Conservation (phyloP, 2,888 invertebrate species). For the Agrenia bidenticulata region DNA sequence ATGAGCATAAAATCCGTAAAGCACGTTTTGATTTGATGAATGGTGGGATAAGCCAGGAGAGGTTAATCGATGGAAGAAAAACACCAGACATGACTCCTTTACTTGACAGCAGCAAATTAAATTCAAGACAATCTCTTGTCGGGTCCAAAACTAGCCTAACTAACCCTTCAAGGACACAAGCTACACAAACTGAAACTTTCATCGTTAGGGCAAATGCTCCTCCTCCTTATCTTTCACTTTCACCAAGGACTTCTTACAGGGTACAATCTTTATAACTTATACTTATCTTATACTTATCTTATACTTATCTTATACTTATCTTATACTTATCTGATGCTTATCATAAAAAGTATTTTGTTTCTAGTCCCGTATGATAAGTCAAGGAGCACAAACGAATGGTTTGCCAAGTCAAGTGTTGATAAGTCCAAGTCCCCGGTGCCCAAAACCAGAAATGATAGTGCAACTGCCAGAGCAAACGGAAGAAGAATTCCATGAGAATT, state of each 20-base stretch:
- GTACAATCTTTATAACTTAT: conserved; percentile 28
- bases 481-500: conserved; percentile 77
- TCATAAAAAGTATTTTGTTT: neutral
- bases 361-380: conserved; percentile 82
- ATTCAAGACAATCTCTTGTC: too few relatives aligned
- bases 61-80: conserved; percentile 68
- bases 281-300: too few relatives aligned
- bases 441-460: neutral
- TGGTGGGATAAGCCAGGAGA: conserved; percentile 62
- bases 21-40: conserved; percentile 33
- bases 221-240: conserved; percentile 67
- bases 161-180: conserved; percentile 80
- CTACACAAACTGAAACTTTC: conserved; percentile 83
- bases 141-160: too few relatives aligned
- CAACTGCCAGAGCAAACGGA: conserved; percentile 44
- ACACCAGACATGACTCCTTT: conserved; percentile 41
- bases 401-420: conserved; percentile 27
- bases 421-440: conserved; percentile 2
- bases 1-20: conserved; percentile 48
- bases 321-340: too few relatives aligned
- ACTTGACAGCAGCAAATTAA: too few relatives aligned
- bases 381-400: conserved; percentile 87
- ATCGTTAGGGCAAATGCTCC: conserved; percentile 70
- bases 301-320: too few relatives aligned
- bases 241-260: conserved; percentile 79